Conservation (phyloP, 2,888 invertebrate species). For the Clusia tigrina region DNA sequence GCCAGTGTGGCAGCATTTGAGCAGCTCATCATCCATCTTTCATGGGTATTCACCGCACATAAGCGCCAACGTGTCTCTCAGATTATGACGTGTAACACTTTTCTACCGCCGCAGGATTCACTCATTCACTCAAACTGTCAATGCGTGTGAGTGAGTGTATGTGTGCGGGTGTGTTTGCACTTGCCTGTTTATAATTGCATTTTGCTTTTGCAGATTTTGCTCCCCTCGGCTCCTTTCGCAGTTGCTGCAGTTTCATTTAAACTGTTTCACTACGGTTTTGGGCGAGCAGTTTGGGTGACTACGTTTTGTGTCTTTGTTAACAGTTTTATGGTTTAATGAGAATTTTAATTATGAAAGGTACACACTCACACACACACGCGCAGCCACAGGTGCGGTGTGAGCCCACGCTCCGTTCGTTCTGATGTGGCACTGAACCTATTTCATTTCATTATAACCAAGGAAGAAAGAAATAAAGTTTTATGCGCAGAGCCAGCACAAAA, state of each 20-base stretch:
- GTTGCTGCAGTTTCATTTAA: not conserved
- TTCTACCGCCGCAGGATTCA: not conserved
- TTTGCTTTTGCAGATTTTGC: not conserved
- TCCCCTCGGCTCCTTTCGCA: not conserved
- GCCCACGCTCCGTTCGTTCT: not conserved
- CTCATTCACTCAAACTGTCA: not conserved
- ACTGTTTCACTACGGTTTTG: not conserved
- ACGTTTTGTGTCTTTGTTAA: not conserved
- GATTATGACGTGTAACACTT: not conserved
- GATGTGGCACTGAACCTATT: not conserved
- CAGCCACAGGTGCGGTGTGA: too few relatives aligned
- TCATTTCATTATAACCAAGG: slow-evolving; percentile 20
- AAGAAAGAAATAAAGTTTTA: not conserved
- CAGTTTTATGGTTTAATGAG: slow-evolving; percentile 3
- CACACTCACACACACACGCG: too few relatives aligned
- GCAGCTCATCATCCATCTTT: too few relatives aligned
- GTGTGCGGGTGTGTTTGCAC: not conserved
- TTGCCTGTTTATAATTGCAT: not conserved
- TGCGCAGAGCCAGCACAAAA: not conserved
- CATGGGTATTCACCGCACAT: too few relatives aligned
- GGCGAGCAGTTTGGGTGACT: not conserved
- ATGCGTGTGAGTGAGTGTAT: not conserved
- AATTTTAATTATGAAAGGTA: slow-evolving; percentile 7
- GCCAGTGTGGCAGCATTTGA: too few relatives aligned
- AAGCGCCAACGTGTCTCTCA: not conserved